Evolutionary conservation across 2,888 invertebrate genomes (phyloP).

Genomic region (Nipponacmea schrenckii): DNA sequence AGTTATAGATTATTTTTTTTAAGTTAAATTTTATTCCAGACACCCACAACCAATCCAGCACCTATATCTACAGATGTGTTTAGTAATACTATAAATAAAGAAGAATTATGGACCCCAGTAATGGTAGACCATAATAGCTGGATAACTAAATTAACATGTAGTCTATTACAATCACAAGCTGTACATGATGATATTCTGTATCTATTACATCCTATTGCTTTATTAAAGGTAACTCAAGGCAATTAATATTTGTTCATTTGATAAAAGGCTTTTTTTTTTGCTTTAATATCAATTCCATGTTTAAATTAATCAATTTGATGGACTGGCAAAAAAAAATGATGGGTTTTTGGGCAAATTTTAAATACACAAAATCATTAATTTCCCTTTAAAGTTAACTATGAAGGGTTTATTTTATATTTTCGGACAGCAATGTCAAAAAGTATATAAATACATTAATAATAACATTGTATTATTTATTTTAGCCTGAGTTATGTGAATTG

Average conservation of each 20-base stretch:
- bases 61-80: constrained; percentile 19
- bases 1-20: too few relatives aligned
- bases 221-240: constrained; percentile 73
- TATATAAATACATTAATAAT: too few relatives aligned
- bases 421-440: too few relatives aligned
- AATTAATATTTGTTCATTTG: too few relatives aligned
- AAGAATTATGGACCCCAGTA: constrained; percentile 53
- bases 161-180: constrained; percentile 52
- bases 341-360: too few relatives aligned
- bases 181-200: constrained; percentile 67
- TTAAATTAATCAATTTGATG: too few relatives aligned
- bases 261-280: too few relatives aligned
- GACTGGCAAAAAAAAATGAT: too few relatives aligned
- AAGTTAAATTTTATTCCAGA: constrained; percentile 17
- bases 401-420: too few relatives aligned
- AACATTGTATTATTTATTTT: constrained; percentile 33
- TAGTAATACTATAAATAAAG: constrained; percentile 36
- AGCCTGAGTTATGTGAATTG: constrained; percentile 76
- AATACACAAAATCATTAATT: too few relatives aligned
- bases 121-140: constrained; percentile 51
- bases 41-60: constrained; percentile 10
- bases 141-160: constrained; percentile 53
- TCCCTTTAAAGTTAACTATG: too few relatives aligned
- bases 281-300: too few relatives aligned
- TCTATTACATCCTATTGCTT: constrained; percentile 74